Evolutionary conservation across 1,140 invertebrate species (phyloP), one percentile per base, ranked within the genome.

Genomic region (Zophobas atratus): DNA sequence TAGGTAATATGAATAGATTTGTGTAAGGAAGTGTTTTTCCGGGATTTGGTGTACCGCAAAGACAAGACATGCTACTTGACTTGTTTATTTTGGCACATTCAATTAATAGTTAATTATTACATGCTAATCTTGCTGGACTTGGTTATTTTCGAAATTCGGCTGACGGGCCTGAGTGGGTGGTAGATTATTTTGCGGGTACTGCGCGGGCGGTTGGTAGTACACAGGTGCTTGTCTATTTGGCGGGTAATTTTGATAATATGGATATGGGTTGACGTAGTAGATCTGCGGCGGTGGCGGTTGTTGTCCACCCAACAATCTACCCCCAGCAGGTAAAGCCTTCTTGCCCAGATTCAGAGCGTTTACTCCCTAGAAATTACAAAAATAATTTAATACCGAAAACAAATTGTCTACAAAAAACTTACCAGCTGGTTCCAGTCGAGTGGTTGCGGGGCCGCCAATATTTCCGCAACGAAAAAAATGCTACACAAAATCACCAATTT

Each of bases 391-490:
- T 1, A n/a, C 60, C 4, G 55, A 6, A 38, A 8, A 55, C 8
- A 36, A 74, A 4, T 0, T n/a, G 35, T 4, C 1, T 48, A 60
- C 5, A 60, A 36, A 8, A 60, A 39, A 77, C 75, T 77, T 34
- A 77, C 75, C 39, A 77, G 6, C 70, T 77, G 56, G 0, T 51
- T 32, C 60, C 57, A 77, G n/a, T 71, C 56, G 6, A 77, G 39
- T 1, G 75, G 75, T 35, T 77, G 33, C n/a, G 75, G 75, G 1
- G 63, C 63, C 6, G 75, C 60, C 2, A 51, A 35, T 33, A 72
- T 35, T 72, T 51, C 39, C 20, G 33, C 39, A 32, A 70, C 39
- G 48, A 38, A 70, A 1, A 70, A 8, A 32, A 70, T 33, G 46
- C 35, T 2, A 70, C 8, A 70, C 43, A 70, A 2, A 20, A 70